phyloP scores from a whole-genome alignment of 2,113 vertebrate genomes.

The Channa maculata region DNA sequence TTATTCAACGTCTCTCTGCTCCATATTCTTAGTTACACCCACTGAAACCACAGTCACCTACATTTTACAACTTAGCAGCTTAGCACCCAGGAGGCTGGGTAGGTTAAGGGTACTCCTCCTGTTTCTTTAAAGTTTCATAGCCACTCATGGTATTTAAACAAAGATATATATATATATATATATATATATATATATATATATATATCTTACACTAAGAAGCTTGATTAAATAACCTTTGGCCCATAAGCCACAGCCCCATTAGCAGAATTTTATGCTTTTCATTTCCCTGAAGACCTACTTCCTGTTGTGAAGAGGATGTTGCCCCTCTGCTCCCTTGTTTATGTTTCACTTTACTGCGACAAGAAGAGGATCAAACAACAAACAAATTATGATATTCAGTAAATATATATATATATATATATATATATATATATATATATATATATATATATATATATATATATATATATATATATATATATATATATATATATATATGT shows the following conservation, averaged over 20 bases:
- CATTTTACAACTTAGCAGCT: not conserved
- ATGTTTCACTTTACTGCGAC: conserved; percentile 7
- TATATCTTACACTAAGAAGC: not conserved
- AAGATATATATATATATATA: not conserved
- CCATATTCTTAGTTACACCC: conserved; percentile 23
- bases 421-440: too few relatives aligned
- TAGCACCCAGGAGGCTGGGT: too few relatives aligned
- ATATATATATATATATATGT: too few relatives aligned
- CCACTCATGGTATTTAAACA: not conserved
- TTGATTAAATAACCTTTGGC: conserved; percentile 3
- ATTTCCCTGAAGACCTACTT: conserved; percentile 17
- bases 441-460: too few relatives aligned
- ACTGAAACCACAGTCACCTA: conserved; percentile 19
- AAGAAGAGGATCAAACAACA: not conserved
- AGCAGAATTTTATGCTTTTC: conserved; percentile 3
- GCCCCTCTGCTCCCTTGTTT: not conserved
- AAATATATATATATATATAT: too few relatives aligned
- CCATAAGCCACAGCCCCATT: not conserved
- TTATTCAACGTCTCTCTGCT: not conserved
- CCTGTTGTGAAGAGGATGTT: conserved; percentile 3
- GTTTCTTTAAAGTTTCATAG: not conserved
- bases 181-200: too few relatives aligned
- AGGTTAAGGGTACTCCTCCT: not conserved
- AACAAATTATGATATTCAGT: too few relatives aligned
- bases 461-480: too few relatives aligned